phyloP scores from a whole-genome alignment of 2,113 vertebrate genomes.

The Edolisoma coerulescens region DNA sequence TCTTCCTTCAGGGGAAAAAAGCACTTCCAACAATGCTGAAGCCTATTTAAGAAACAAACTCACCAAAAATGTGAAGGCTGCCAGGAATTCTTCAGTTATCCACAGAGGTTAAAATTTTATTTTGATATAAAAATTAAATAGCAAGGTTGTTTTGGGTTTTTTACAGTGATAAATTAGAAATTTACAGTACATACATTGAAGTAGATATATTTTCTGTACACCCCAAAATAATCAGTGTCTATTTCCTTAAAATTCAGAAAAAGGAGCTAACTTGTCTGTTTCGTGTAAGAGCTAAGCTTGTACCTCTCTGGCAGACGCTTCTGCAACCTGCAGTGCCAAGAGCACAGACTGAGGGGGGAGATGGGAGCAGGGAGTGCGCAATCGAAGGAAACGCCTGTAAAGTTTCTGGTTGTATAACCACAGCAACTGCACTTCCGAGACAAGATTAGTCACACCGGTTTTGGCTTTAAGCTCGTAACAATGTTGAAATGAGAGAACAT shows the following conservation, averaged over 20 bases:
- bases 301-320: constrained; percentile 37
- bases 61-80: not conserved
- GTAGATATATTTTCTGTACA: constrained; percentile 74
- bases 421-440: constrained; percentile 22
- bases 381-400: not conserved
- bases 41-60: not conserved
- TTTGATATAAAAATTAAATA: constrained; percentile 89
- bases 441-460: not conserved
- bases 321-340: not conserved
- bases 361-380: not conserved
- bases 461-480: not conserved
- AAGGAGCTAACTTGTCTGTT: not conserved
- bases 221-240: constrained; percentile 60
- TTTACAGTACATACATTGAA: constrained; percentile 83
- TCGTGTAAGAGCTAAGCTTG: too few species aligned
- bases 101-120: constrained; percentile 74
- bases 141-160: constrained; percentile 65
- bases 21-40: not conserved
- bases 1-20: not conserved
- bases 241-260: constrained; percentile 50
- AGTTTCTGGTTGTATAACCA: not conserved
- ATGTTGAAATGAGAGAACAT: not conserved
- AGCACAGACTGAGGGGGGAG: not conserved
- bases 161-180: constrained; percentile 86
- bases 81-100: not conserved